A percentile compares a stretch with the other conserved stretches of the same genome.
These are phyloP conservation scores for Alosa alosa DNA, from an alignment of 2,113 vertebrate species.

Conservation along the genomic window DNA sequence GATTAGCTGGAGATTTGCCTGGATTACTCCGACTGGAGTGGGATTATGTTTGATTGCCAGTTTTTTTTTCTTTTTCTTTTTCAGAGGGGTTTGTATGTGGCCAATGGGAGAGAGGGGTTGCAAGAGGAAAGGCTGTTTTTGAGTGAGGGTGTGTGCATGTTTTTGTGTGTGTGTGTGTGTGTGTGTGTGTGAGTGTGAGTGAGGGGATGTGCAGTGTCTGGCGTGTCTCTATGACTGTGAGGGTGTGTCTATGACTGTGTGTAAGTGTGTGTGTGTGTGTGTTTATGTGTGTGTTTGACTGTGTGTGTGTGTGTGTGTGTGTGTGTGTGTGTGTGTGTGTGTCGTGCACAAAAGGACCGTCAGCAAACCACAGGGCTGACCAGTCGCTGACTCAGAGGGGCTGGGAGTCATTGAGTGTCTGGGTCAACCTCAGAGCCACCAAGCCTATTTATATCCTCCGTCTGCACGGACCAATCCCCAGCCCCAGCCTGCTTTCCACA, in stretches of 20 bases:
- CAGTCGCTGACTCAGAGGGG: conserved; percentile 49
- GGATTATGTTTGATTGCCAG: conserved; percentile 72
- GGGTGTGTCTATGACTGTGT: conserved; percentile 16
- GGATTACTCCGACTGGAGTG: conserved; percentile 71
- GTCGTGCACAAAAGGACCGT: conserved; percentile 34
- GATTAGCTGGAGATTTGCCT: conserved; percentile 69
- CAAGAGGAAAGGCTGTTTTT: background rate
- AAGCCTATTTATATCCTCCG: conserved; percentile 43
- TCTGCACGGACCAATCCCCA: conserved; percentile 20
- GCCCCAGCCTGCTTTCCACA: conserved; percentile 10
- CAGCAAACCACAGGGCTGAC: conserved; percentile 47
- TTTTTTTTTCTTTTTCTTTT: conserved; percentile 41
- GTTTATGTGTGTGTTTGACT: background rate
- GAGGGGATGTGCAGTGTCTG: background rate
- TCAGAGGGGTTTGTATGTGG: conserved; percentile 32
- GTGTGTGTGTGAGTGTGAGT: conserved; percentile 33
- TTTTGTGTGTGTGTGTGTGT: background rate
- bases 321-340: conserved; percentile 29
- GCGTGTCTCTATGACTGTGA: background rate
- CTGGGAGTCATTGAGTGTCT: conserved; percentile 33
- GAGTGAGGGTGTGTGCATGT: background rate
- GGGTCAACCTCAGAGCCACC: conserved; percentile 36
- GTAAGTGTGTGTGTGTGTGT: conserved; percentile 17
- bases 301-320: conserved; percentile 28
- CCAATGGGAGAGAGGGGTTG: conserved; percentile 11